phyloP scores from a whole-genome alignment of 2,888 invertebrate genomes.

The Galerucella calmariensis region DNA sequence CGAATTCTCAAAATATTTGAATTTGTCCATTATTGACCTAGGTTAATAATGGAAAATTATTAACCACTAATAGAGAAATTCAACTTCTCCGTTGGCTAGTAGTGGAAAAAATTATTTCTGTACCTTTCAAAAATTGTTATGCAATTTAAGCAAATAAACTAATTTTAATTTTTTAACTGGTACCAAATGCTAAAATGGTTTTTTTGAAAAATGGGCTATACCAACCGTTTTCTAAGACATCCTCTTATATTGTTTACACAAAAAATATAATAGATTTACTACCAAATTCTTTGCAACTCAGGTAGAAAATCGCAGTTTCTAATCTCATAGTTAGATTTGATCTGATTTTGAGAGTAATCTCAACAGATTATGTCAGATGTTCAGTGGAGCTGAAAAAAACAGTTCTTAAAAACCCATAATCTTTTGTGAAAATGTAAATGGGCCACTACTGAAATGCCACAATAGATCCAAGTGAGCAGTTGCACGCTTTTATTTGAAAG shows the following conservation, averaged over 20 bases:
- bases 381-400: constrained; percentile 33
- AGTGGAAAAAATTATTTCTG: too few species aligned
- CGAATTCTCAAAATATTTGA: too few species aligned
- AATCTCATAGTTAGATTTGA: constrained; percentile 34
- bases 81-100: too few species aligned
- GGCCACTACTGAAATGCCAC: constrained; percentile 38
- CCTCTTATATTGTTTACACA: constrained; percentile 13
- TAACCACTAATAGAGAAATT: too few species aligned
- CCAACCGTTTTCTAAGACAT: background rate
- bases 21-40: too few species aligned
- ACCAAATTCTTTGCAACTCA: constrained; percentile 20
- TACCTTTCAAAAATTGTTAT: background rate
- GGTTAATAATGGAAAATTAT: too few species aligned
- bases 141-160: constrained; percentile 2
- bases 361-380: constrained; percentile 32
- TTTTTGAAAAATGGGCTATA: background rate
- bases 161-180: background rate
- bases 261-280: constrained; percentile 14
- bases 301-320: constrained; percentile 30
- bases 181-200: background rate
- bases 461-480: constrained; percentile 38
- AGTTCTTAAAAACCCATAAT: constrained; percentile 36
- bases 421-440: constrained; percentile 39
- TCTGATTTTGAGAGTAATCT: constrained; percentile 39
- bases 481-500: constrained; percentile 29